Base-by-base conservation (phyloP, 1,140 invertebrate species). In the Planococcus citri region DNA sequence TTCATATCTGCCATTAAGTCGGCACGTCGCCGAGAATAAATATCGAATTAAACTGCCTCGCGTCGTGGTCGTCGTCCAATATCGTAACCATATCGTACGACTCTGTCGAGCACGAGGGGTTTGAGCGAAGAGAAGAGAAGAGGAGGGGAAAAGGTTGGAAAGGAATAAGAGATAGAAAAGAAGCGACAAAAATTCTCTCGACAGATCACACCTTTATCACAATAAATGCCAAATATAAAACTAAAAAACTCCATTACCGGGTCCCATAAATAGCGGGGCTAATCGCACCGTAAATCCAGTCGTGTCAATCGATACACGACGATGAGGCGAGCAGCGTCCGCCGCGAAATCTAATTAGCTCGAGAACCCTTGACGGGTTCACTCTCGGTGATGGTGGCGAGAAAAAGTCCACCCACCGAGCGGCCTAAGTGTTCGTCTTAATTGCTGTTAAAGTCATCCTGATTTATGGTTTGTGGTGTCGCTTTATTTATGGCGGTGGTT, bases 371-470 rank as follows among this genome's bases (percentile, higher is more conserved):
- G 41, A 51, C 41, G 41, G 6, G 41, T n/a, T n/a, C n/a, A n/a
- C n/a, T n/a, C n/a, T n/a, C 41, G n/a, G 41, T 20, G 41, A n/a
- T 51, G 17, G 17, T 37, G 33, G 41, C 6, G 17, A n/a, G 41
- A 51, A 51, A 33, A 51, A 51, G 41, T 51, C 41, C 41, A 51
- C 41, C 41, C 41, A 51, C 41, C 12, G 41, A 51, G 41, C 41
- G 41, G 41, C 41, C 10, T 51, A 51, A 51, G 41, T 51, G 41
- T 51, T 51, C 41, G 41, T 51, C 41, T 51, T 51, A 51, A 51
- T 51, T 51, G 41, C 41, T 51, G 41, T 51, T 51, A 51, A 51
- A 51, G 41, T 51, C 41, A 51, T 51, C 41, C 41, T 51, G 41
- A 51, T 51, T 51, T 51, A 51, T 51, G n/a, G 41, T 51, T 51